These are phyloP conservation scores for Sweltsa coloradensis DNA, from an alignment of 1,140 invertebrate species.

Conservation along the genomic window DNA sequence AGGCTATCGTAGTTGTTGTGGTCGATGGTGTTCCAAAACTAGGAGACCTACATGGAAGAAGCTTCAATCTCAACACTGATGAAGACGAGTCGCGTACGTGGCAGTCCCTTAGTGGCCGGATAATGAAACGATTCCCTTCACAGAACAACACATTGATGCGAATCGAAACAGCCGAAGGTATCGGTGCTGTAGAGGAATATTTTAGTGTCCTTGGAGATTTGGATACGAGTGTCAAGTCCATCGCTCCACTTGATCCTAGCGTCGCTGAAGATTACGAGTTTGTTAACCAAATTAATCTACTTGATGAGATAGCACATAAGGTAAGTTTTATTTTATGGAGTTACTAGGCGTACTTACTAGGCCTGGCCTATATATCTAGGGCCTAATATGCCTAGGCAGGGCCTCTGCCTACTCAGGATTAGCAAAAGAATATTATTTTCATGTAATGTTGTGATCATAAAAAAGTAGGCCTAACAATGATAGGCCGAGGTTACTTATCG, in stretches of 20 bases:
- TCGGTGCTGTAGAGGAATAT: slow-evolving; percentile 41
- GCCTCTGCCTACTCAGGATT: too few relatives aligned
- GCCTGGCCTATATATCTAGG: too few relatives aligned
- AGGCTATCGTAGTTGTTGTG: slow-evolving; percentile 59
- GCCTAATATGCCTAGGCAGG: too few relatives aligned
- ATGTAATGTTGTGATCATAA: too few relatives aligned
- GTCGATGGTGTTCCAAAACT: slow-evolving; percentile 48
- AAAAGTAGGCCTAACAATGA: too few relatives aligned
- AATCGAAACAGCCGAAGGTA: slow-evolving; percentile 46
- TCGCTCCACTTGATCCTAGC: background rate
- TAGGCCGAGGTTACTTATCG: too few relatives aligned
- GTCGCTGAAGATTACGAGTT: slow-evolving; percentile 12
- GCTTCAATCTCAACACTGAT: slow-evolving; percentile 46
- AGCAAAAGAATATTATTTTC: too few relatives aligned
- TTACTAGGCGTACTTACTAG: too few relatives aligned
- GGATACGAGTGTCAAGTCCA: too few relatives aligned
- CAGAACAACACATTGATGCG: slow-evolving; percentile 41
- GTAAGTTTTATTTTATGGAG: too few relatives aligned
- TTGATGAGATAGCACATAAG: slow-evolving; percentile 11
- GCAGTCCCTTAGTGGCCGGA: slow-evolving; percentile 38
- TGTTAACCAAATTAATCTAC: slow-evolving; percentile 11
- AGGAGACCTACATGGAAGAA: slow-evolving; percentile 33
- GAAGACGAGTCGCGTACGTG: slow-evolving; percentile 49
- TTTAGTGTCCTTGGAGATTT: background rate
- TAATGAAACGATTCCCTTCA: slow-evolving; percentile 39